Evolutionary conservation across 2,113 vertebrate species (phyloP).

Genomic region (Polyodon spathula): DNA sequence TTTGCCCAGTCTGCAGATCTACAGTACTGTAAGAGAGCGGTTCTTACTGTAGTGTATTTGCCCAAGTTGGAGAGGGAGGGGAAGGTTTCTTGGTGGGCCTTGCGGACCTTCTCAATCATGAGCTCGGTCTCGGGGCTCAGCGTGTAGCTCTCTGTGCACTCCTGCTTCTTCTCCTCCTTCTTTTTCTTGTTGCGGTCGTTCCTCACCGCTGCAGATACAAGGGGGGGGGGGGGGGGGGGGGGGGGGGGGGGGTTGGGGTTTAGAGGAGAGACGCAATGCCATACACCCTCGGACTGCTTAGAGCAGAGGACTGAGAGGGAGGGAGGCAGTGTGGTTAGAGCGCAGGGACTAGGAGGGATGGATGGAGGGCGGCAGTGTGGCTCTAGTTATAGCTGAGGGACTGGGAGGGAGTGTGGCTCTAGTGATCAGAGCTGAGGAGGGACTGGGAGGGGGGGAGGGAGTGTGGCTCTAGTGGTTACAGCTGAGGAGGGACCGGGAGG

Average conservation of each 20-base stretch:
- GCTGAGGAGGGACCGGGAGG: neutral
- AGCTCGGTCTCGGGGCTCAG: constrained; percentile 86
- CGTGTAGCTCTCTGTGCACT: constrained; percentile 82
- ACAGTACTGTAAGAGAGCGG: neutral
- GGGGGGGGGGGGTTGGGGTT: constrained; percentile 1
- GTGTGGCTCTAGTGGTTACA: neutral
- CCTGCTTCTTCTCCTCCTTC: constrained; percentile 84
- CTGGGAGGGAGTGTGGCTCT: no score
- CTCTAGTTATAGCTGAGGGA: no score
- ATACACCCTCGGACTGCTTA: no score
- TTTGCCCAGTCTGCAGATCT: constrained; percentile 64
- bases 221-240: neutral
- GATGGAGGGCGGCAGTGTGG: no score
- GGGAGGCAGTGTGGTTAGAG: no score
- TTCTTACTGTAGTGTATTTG: constrained; percentile 94
- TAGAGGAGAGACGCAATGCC: neutral
- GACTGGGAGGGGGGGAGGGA: neutral
- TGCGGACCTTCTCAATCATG: constrained; percentile 92
- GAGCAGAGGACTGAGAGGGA: no score
- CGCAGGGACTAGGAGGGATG: no score
- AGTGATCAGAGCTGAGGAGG: no score
- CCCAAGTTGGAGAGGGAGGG: constrained; percentile 94
- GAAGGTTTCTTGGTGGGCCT: constrained; percentile 95
- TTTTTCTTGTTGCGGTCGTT: constrained; percentile 98
- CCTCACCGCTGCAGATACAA: constrained; percentile 68